Base-by-base conservation (phyloP, 2,113 vertebrate species). In the Dissostichus mawsoni region DNA sequence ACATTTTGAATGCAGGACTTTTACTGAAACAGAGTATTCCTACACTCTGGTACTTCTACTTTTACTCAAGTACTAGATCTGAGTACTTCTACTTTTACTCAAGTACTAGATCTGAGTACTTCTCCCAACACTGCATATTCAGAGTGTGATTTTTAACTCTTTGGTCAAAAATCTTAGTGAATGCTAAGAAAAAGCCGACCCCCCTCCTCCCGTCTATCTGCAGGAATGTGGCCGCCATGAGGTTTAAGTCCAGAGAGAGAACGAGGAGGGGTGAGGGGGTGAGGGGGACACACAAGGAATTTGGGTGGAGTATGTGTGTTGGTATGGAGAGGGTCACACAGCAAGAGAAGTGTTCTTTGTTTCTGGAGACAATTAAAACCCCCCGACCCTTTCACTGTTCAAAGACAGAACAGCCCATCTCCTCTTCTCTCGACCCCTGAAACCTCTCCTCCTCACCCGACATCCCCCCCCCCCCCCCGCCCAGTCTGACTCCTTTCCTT, bases 271-370 rank as follows among this genome's bases (percentile, higher is more conserved):
- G 84, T 5, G 58, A 6, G 41, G 9, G 16, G 41, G 3, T 41
- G 20, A 55, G 69, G n/a, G 81, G 71, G 78, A 87, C n/a, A 79
- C 10, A 72, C 45, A 51, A 87, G 82, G 84, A 84, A 88, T 89
- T 85, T 82, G 87, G 87, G 89, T 85, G 89, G 87, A 78, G 85
- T 74, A 6, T 71, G 59, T 52, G 64, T 79, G 72, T 55, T 48
- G 23, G 63, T 52, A 45, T 69, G 76, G 69, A 75, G 76, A 62
- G 70, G 74, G 90, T 74, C 80, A 83, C 79, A 71, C 67, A 78
- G 79, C 51, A 81, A 77, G 74, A 85, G 62, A 84, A 85, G 63
- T 76, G 73, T 25, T 87, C 84, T 89, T 91, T 88, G 85, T 91
- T 75, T 85, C 80, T 77, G 58, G 73, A 81, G 87, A 88, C 79